phyloP scores from a whole-genome alignment of 2,113 vertebrate genomes.

The Forbesichthys papilliferus region DNA sequence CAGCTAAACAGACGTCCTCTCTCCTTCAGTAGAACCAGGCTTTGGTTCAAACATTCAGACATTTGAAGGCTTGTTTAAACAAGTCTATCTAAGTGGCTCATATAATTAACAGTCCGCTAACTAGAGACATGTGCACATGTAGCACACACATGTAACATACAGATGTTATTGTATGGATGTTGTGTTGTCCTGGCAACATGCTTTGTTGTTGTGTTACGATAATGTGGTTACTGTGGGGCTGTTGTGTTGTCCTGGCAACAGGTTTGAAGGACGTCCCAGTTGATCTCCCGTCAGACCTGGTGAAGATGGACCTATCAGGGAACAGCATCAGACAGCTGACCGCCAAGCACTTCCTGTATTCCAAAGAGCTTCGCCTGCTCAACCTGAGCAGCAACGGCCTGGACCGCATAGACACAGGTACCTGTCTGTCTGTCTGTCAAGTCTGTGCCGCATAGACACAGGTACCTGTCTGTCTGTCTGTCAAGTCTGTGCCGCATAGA shows the following conservation, averaged over 20 bases:
- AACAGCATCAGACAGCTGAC: slow-evolving; percentile 89
- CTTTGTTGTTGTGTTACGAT: slow-evolving; percentile 43
- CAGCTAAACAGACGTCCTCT: too few relatives aligned
- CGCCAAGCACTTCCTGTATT: slow-evolving; percentile 86
- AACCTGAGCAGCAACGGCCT: slow-evolving; percentile 92
- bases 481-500: too few relatives aligned
- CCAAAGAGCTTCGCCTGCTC: slow-evolving; percentile 88
- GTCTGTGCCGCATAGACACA: too few relatives aligned
- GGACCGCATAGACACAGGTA: slow-evolving; percentile 87
- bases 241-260: slow-evolving; percentile 51
- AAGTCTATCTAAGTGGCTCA: too few relatives aligned
- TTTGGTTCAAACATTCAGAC: too few relatives aligned
- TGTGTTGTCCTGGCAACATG: slow-evolving; percentile 67
- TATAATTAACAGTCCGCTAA: too few relatives aligned
- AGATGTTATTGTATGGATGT: not conserved
- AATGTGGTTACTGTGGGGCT: not conserved
- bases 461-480: too few relatives aligned
- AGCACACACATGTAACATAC: too few relatives aligned
- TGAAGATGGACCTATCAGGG: slow-evolving; percentile 89
- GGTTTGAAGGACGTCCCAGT: slow-evolving; percentile 87
- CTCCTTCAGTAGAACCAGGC: too few relatives aligned
- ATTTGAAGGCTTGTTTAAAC: too few relatives aligned
- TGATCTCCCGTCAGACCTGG: slow-evolving; percentile 86
- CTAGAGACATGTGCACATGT: too few relatives aligned
- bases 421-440: too few relatives aligned